Base-by-base conservation (phyloP, 2,888 invertebrate genomes). In the Zele albiditarsus region DNA sequence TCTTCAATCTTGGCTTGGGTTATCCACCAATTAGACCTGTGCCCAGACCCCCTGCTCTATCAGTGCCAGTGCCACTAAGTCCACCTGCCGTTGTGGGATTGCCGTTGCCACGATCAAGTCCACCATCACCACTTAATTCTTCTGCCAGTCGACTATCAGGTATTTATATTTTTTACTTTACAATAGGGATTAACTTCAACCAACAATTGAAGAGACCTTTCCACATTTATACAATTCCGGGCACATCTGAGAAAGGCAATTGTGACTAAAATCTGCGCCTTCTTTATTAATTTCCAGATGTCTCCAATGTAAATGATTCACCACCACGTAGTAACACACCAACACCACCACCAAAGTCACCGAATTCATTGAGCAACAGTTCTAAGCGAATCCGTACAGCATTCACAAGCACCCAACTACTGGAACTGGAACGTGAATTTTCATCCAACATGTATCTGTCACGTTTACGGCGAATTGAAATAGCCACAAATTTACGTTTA, bases 371-470 rank as follows among this genome's bases (percentile, higher is more conserved):
- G 25, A 82, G 81, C n/a, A 87, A 93, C 79, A 95, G 95, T 0
- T 95, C 95, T 83, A 97, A 97, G 88, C 91, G 98, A 76, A 97
- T 98, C 79, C 92, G 98, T 58, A 98, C 98, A 0, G 98, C 98
- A 0, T 98, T 98, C 88, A 97, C 97, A 3, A 97, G 97, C 81
- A 95, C 95, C 0, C 89, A 97, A 72, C 95, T 97, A 85, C 90
- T 98, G 74, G 97, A 98, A 89, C 90, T 89, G 6, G 93, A 86
- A 82, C 88, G 97, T 70, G 98, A 97, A 87, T 98, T 98, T 89
- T 91, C 95, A 0, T 90, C 94, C 82, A 98, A 97, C 87, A 97
- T 97, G 94, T 98, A 98, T 86, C 90, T 98, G 46, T 97, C 97
- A 0, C 92, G 98, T 58, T 89, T 98, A 80, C 91, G 98, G 70